Evolutionary conservation across 2,113 vertebrate genomes (phyloP), one percentile per base, ranked within the genome.

Genomic region (Procavia capensis): DNA sequence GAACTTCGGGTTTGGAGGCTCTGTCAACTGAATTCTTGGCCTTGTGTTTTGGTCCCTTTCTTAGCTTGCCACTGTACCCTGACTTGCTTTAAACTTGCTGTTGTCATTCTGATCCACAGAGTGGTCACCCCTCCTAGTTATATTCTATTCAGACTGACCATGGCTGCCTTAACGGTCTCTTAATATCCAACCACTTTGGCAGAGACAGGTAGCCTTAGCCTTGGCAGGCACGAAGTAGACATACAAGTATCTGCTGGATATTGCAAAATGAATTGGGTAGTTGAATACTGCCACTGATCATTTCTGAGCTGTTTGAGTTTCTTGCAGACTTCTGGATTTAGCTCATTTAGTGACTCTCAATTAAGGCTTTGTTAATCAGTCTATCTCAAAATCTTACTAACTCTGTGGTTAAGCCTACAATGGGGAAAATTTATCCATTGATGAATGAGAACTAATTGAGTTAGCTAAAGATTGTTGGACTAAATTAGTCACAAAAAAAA

Each of bases 281-380:
- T 20, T 54, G 27, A 79, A 82, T 54, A 75, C 83, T 59, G 68
- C 88, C 85, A 75, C 34, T 66, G 61, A 85, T 87, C 63, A 74
- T 59, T 85, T 96, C 47, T 86, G 68, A 45, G 81, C 43, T 95
- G 24, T 74, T 50, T 95, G 45, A 75, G 80, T 43, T 75, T 79
- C 57, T 80, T 66, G 47, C 0, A 85, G 74, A 59, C 22, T 82
- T 95, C 7, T 11, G n/a, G 16, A 82, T 93, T 93, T 88, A 92
- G 94, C 91, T 96, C 61, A 90, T 90, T 91, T 92, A 83, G 90
- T 92, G 92, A 92, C 34, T 24, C 39, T 94, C 86, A 80, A 72
- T 92, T 97, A 97, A 45, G 88, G 57, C 39, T 97, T 93, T 85
- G 82, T 80, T 95, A 95, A 97, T 96, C 90, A 97, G 95, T 97